Conservation (phyloP, 2,797 vertebrate species). For the Cuculus canorus region DNA sequence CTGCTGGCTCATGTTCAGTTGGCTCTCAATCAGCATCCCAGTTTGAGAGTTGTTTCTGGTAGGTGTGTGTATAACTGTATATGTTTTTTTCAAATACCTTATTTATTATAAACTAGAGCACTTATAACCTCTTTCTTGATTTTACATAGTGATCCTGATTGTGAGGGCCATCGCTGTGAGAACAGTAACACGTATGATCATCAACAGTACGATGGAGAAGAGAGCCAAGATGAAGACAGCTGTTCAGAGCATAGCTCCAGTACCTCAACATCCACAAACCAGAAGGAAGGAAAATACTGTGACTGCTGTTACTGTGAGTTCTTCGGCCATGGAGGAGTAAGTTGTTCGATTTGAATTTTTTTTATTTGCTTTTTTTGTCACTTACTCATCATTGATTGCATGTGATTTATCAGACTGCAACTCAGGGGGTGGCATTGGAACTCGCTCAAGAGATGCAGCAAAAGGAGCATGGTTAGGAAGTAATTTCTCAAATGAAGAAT, state of each 20-base stretch:
- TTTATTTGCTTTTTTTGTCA: neutral
- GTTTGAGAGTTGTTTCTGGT: neutral
- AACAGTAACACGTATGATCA: constrained; percentile 89
- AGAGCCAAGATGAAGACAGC: constrained; percentile 97
- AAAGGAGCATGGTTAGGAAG: neutral
- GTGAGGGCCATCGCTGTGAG: constrained; percentile 96
- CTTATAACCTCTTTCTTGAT: neutral
- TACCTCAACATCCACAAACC: constrained; percentile 98
- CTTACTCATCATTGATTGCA: neutral
- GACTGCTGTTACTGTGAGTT: constrained; percentile 99
- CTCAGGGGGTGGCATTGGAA: neutral
- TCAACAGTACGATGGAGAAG: constrained; percentile 92
- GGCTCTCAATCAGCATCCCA: too few species aligned
- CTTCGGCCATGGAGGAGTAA: constrained; percentile 98
- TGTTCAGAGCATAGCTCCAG: constrained; percentile 98
- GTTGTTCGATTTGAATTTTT: constrained; percentile 40
- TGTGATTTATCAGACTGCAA: neutral
- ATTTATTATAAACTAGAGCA: neutral
- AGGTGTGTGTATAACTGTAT: neutral
- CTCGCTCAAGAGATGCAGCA: neutral
- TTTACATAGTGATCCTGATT: constrained; percentile 90
- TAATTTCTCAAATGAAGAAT: neutral
- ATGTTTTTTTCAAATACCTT: neutral
- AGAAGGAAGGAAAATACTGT: constrained; percentile 99
- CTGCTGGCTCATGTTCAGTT: too few species aligned